Percentiles rank a stretch among this genome's conserved stretches.
Conservation (phyloP, 2,797 vertebrate genomes). For the Tympanoctomys barrerae region DNA sequence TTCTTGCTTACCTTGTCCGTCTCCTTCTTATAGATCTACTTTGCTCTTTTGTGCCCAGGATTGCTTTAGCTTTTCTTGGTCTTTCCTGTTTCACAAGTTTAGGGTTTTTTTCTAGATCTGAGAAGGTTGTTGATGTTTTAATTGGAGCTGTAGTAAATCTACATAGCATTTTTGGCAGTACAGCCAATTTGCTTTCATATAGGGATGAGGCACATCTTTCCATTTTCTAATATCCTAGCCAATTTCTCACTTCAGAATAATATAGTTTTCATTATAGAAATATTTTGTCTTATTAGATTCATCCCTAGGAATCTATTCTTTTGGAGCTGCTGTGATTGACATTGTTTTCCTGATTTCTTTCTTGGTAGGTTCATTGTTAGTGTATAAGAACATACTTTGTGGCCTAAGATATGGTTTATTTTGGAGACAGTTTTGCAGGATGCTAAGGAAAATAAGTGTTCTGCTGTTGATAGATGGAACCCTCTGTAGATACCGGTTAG, state of each 20-base stretch:
- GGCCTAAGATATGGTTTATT: no score
- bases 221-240: neutral
- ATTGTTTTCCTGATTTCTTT: neutral
- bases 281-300: no score
- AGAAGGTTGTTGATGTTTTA: no score
- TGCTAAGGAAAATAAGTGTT: neutral
- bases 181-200: neutral
- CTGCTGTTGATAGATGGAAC: neutral
- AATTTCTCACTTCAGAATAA: neutral
- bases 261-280: neutral
- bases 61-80: neutral
- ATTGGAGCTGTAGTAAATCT: no score
- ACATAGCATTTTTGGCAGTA: neutral
- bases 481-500: neutral
- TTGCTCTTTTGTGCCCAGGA: neutral
- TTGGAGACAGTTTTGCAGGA: neutral
- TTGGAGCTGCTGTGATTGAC: neutral
- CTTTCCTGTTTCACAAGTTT: no score
- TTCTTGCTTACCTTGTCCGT: neutral
- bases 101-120: no score
- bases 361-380: no score
- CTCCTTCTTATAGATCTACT: neutral
- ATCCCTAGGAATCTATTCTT: neutral
- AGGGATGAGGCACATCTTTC: neutral
- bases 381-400: no score